A percentile compares a stretch with the other conserved stretches of the same genome.
These are phyloP conservation scores for Tetragnatha versicolor DNA, from an alignment of 1,140 invertebrate genomes.

Conservation along the genomic window DNA sequence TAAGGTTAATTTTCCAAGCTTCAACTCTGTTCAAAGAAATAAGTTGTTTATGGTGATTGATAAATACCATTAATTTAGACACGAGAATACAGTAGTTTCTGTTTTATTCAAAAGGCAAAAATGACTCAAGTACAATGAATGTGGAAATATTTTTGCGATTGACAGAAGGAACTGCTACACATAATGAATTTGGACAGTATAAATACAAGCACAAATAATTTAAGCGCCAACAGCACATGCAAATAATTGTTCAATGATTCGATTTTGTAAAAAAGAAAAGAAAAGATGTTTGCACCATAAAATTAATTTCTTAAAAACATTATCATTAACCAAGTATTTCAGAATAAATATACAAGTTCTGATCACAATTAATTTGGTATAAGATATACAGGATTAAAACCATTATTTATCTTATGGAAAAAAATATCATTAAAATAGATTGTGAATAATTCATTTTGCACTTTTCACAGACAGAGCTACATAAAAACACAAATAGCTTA, in stretches of 20 bases:
- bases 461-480: neutral
- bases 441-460: neutral
- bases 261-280: conserved; percentile 11
- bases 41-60: too few species aligned
- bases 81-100: neutral
- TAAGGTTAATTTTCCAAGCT: too few species aligned
- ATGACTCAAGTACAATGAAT: conserved; percentile 42
- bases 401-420: neutral
- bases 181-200: neutral
- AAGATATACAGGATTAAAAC: neutral
- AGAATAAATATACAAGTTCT: conserved; percentile 1
- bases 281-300: neutral
- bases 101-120: conserved; percentile 11
- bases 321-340: neutral
- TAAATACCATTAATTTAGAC: too few species aligned
- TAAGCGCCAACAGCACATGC: neutral
- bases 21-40: too few species aligned
- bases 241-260: conserved; percentile 27
- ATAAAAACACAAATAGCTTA: conserved; percentile 4
- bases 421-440: conserved; percentile 12
- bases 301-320: neutral
- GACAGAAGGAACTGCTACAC: conserved; percentile 3
- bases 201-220: neutral
- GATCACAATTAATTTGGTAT: neutral
- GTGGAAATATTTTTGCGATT: neutral